Base-by-base conservation (phyloP, 2,113 vertebrate genomes). In the Trinectes maculatus region DNA sequence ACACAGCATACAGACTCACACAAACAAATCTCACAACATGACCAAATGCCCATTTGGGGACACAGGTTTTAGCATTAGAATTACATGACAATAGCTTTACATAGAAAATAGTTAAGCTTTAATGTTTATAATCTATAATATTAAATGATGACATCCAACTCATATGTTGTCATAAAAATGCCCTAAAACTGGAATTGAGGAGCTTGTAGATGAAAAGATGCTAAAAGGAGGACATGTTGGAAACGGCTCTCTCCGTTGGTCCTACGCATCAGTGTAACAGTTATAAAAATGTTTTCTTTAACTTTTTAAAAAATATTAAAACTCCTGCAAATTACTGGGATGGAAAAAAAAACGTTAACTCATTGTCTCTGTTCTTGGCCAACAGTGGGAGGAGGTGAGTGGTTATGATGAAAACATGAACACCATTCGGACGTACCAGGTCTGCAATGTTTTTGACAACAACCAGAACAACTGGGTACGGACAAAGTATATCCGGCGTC, bases 381-480 rank as follows among this genome's bases (percentile, higher is more conserved):
- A 1, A 0, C 94, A 99, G 98, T 99, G 98, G 98, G 98, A 99
- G 91, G 98, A 99, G 85, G 98, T 99, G 90, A 99, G 98, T 0
- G 98, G 98, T 11, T 99, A 99, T 1, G 96, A 99, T 0, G 98
- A 99, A 89, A 95, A 98, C 93, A 99, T 99, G 98, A 99, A 99
- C 92, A 99, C 98, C 0, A 99, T 99, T 72, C 93, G 98, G 75
- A 99, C 98, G 3, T 99, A 99, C 89, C 98, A 99, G 87, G 98
- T 99, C 31, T 99, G 98, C 93, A 99, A 99, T 3, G 97, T 99
- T 57, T 99, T 99, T 6, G 95, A 98, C 47, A 93, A 93, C 74
- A 98, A 95, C 89, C 98, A 99, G 85, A 99, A 99, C 91, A 99
- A 99, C 93, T 99, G 98, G 98, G 94, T 99, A 8, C 92, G 98